Evolutionary conservation across 2,888 invertebrate genomes (phyloP), one percentile per base, ranked within the genome.

Genomic region (Phyto melanocephala): DNA sequence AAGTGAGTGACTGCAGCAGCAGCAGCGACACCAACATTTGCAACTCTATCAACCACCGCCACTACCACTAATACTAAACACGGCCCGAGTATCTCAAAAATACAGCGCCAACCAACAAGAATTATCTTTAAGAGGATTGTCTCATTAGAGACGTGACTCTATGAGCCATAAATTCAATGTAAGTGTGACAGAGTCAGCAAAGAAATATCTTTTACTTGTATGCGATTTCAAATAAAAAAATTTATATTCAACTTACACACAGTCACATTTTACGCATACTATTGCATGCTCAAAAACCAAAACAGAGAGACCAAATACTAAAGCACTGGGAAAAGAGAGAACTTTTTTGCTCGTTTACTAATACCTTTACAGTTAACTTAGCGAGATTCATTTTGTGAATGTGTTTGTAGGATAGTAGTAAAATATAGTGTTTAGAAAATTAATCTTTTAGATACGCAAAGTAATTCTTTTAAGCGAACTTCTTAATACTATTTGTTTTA

Each of bases 71-170:
- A 42, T 33, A 37, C 52, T 17, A 4, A 22, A 22, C 17, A 37
- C 56, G 47, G 28, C 24, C 37, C 47, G 37, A 75, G 78, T 67
- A 79, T 67, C 62, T 62, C 24, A 56, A 70, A 62, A 78, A 75
- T 54, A 70, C 37, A 1, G 7, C 68, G 52, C 24, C 68, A 63
- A 22, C 20, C 45, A 42, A 67, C 10, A 37, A 28, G 63, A 78
- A 78, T 20, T 81, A 81, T 79, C 79, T 82, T 76, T 13, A 65
- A 79, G 79, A 82, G 79, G 79, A 76, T 79, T 65, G 82, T 82
- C 79, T 79, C 79, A 72, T 72, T 72, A 60, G 60, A 80, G 62
- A 68, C 62, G 60, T 78, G 72, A 74, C 70, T 63, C 54, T 45
- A 71, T 35, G 54, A 45, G 60, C 47, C 28, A 70, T 50, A 67